Evolutionary conservation across 2,113 vertebrate genomes (phyloP).

Genomic region (Chloebia gouldiae): DNA sequence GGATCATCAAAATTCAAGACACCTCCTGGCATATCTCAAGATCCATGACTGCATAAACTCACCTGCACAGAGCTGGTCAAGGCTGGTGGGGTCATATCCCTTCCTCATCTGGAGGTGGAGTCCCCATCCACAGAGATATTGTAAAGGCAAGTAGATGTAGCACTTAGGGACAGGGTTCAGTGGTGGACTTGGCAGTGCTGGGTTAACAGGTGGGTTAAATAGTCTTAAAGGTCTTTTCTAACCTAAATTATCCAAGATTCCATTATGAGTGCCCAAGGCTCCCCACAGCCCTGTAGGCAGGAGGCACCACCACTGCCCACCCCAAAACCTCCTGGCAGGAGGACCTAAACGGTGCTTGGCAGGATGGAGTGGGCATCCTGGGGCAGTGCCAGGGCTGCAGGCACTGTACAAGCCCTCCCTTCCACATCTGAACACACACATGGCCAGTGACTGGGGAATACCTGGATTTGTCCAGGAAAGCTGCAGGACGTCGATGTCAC

Average conservation of each 20-base stretch:
- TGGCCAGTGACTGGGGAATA: background rate
- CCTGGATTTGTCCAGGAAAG: background rate
- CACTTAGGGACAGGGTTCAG: background rate
- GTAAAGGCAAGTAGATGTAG: background rate
- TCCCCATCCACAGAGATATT: background rate
- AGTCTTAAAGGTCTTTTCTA: background rate
- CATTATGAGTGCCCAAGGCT: background rate
- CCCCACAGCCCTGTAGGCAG: fast-evolving
- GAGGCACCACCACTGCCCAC: background rate
- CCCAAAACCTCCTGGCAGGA: background rate
- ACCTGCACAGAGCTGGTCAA: background rate
- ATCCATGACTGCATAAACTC: background rate
- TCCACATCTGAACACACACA: fast-evolving
- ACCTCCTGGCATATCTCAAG: background rate
- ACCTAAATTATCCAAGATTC: background rate
- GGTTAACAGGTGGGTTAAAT: background rate
- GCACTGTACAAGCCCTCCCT: background rate
- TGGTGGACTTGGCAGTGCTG: background rate
- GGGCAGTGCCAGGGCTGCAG: background rate
- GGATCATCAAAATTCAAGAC: background rate
- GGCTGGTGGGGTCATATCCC: background rate
- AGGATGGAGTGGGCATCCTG: background rate
- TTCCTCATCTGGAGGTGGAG: background rate
- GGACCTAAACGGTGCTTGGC: background rate
- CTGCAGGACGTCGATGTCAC: fast-evolving